Percentiles rank a stretch among this genome's conserved stretches.
Conservation (phyloP, 2,113 vertebrate genomes). For the Anhinga rufa region DNA sequence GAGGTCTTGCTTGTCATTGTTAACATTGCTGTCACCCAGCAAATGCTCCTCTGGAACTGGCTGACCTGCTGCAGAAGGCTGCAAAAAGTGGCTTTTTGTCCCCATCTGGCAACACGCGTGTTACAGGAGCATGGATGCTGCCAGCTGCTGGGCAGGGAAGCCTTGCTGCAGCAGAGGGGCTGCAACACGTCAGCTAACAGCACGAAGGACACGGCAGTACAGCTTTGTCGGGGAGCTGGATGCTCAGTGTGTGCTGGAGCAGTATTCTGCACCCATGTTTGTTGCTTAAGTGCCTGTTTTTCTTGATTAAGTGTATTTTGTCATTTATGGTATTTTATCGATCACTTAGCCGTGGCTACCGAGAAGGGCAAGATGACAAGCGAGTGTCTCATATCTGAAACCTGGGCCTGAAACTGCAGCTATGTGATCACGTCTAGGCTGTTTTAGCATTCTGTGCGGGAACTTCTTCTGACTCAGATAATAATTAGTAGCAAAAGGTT, state of each 20-base stretch:
- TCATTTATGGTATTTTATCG: not conserved
- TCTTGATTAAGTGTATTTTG: not conserved
- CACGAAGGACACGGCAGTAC: fast-evolving
- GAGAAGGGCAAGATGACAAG: not conserved
- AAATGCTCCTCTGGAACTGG: not conserved
- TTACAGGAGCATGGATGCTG: not conserved
- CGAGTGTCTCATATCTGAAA: not conserved
- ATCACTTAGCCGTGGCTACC: not conserved
- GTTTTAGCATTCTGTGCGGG: not conserved
- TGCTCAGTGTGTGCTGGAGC: not conserved
- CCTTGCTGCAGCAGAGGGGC: not conserved
- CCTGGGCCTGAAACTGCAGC: not conserved
- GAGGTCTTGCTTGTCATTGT: not conserved
- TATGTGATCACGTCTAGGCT: not conserved
- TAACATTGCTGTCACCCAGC: not conserved
- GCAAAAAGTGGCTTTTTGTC: not conserved
- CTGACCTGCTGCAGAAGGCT: not conserved
- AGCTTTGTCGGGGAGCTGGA: not conserved
- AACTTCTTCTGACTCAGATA: not conserved
- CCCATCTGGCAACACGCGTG: fast-evolving
- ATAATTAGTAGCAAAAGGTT: not conserved
- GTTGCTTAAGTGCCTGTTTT: not conserved
- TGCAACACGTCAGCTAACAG: not conserved
- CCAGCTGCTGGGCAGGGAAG: not conserved
- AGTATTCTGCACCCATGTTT: not conserved